Evolutionary conservation across 2,888 invertebrate genomes (phyloP), one percentile per base, ranked within the genome.

Genomic region (Drosophila meridionalis): DNA sequence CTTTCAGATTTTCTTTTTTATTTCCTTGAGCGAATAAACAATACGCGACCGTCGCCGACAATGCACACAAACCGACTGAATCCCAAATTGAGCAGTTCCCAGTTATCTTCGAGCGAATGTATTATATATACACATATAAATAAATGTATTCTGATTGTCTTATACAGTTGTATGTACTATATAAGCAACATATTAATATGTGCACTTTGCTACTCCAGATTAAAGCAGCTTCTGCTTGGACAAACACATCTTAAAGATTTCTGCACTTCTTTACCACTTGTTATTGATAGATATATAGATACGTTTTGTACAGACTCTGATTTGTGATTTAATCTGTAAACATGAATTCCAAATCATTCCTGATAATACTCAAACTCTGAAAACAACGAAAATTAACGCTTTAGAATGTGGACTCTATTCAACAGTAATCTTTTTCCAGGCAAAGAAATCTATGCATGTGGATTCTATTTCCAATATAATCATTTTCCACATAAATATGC

Each of bases 41-140:
- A 70, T 42, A 55, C 43, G 30, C 81, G 73, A 76, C 88, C 68
- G 76, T 55, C 74, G 61, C 69, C 65, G 67, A 60, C 81, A 66
- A 73, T 66, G 65, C 67, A 73, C 78, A 67, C 63, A 59, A 68
- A 61, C 72, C 50, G 69, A 85, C 85, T 85, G 73, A 80, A 57
- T 53, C 60, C 55, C 59, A 70, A 52, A 66, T 48, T 57, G 32
- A 69, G 50, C 45, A 48, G 53, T 55, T 69, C 36, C 55, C n/a
- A 73, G 64, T 62, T 70, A 73, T 78, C 65, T 70, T 77, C 50
- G 45, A 58, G 70, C 63, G 34, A 40, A 57, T 48, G 60, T 57
- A 20, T 48, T 60, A 42, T 58, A 42, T 58, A 64, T 73, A 73
- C 47, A 32, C 53, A 43, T 60, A 57, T 76, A 68, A n/a, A 12